A percentile compares a stretch with the other conserved stretches of the same genome.
Evolutionary conservation across 2,797 vertebrate species (phyloP).

Genomic region (Enteromius mattozi): DNA sequence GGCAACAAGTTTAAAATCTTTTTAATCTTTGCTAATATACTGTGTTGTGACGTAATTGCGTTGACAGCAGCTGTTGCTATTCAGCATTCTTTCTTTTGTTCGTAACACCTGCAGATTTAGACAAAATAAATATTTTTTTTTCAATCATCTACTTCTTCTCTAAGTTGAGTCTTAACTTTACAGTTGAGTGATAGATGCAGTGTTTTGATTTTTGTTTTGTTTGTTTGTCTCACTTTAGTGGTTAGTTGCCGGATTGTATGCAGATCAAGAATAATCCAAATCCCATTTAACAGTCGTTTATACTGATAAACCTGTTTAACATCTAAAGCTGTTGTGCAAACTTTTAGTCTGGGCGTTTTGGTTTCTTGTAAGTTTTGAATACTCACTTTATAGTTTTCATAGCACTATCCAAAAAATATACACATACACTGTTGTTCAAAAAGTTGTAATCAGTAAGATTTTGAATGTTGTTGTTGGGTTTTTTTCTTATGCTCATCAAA

Average conservation of each 20-base stretch:
- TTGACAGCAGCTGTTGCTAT: slow-evolving; percentile 21
- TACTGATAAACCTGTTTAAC: not conserved
- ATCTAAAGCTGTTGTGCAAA: not conserved
- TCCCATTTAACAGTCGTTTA: not conserved
- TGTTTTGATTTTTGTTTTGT: not conserved
- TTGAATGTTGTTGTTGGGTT: not conserved
- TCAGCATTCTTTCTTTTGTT: slow-evolving; percentile 42
- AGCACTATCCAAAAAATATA: no score
- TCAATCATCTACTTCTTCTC: not conserved
- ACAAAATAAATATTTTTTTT: slow-evolving; percentile 9
- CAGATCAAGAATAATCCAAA: slow-evolving; percentile 5
- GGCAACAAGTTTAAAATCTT: slow-evolving; percentile 22
- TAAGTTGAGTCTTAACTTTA: not conserved
- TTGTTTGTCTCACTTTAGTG: not conserved
- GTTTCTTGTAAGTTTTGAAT: not conserved
- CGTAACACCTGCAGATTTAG: slow-evolving; percentile 39
- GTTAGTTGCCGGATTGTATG: not conserved
- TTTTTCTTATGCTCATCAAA: not conserved
- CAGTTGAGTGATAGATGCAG: not conserved
- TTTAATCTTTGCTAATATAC: slow-evolving; percentile 22
- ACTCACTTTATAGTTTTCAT: no score
- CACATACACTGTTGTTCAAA: no score
- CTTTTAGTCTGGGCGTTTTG: not conserved
- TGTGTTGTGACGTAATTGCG: not conserved
- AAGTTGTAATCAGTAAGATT: no score